Base-by-base conservation (phyloP, 2,888 invertebrate species). In the Muschampia staudingeri region DNA sequence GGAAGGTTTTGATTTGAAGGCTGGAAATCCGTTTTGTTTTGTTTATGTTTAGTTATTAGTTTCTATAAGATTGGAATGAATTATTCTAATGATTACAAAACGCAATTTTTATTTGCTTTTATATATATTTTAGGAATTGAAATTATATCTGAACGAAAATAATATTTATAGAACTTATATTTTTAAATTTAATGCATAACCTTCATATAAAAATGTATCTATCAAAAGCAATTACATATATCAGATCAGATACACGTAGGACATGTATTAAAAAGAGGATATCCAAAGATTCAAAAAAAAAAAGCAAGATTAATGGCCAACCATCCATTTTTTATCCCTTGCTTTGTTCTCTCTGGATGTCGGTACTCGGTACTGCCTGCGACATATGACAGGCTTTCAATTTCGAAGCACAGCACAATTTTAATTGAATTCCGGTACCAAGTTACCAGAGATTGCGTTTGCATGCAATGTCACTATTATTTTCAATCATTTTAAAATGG, bases 361-460 rank as follows among this genome's bases (percentile, higher is more conserved):
- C 56, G 12, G n/a, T n/a, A 37, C 37, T 25, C 19, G 48, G 11
- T 14, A 16, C 34, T 25, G 19, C 2, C 65, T 76, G 76, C 76
- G 44, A 19, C 44, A 16, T 30, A 44, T 44, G 65, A 76, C 44
- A 67, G 76, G 65, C 65, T 25, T 76, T 30, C 65, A 67, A 76
- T 67, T 76, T 34, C 65, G 44, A 67, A 61, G 30, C 44, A 30
- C 65, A 42, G 65, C 65, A 65, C 76, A 67, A 71, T 65, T 76
- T 76, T 76, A 76, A 76, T 76, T 76, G 76, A 76, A 76, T 30
- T 65, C 42, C 34, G 65, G 76, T 44, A 76, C 65, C 61, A 61
- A 61, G 65, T 8, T n/a, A 14, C 16, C 44, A 7, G 65, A 67
- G 16, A 34, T 42, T 12, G 40, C 65, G 12, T 30, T 30, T 65